Percentiles rank a stretch among this genome's conserved stretches.
phyloP scores from a whole-genome alignment of 2,113 vertebrate genomes.

The Xenopus laevis region DNA sequence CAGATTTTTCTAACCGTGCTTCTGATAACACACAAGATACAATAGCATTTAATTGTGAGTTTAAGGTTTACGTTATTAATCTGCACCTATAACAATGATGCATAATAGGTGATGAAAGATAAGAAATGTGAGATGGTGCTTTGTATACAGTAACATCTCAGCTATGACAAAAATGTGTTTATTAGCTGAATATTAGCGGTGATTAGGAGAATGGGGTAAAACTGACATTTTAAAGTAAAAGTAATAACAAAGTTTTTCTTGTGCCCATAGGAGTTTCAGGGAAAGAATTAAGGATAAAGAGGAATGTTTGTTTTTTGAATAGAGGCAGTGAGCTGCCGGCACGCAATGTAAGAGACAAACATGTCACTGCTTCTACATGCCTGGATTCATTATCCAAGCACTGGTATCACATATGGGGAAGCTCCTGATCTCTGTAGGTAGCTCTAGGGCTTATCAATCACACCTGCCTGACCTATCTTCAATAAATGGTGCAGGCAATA shows the following conservation, averaged over 20 bases:
- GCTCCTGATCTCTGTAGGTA: slow-evolving; percentile 40
- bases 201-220: slow-evolving; percentile 32
- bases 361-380: not conserved
- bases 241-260: slow-evolving; percentile 26
- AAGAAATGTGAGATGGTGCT: slow-evolving; percentile 41
- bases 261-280: slow-evolving; percentile 7
- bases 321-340: slow-evolving; percentile 30
- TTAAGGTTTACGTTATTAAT: slow-evolving; percentile 4
- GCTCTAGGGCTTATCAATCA: slow-evolving; percentile 47
- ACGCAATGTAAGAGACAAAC: slow-evolving; percentile 14
- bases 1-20: not conserved
- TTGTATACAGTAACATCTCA: slow-evolving; percentile 22
- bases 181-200: slow-evolving; percentile 26
- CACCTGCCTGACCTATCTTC: slow-evolving; percentile 6
- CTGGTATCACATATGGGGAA: slow-evolving; percentile 32
- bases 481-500: not conserved
- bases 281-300: slow-evolving; percentile 5
- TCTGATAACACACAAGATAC: not conserved
- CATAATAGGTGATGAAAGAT: slow-evolving; percentile 45
- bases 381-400: slow-evolving; percentile 29
- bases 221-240: slow-evolving; percentile 37
- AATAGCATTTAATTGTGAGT: slow-evolving; percentile 1
- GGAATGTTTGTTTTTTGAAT: slow-evolving; percentile 30
- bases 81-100: not conserved
- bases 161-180: slow-evolving; percentile 48